Percentiles rank a stretch among this genome's conserved stretches.
phyloP scores from a whole-genome alignment of 2,113 vertebrate genomes.

The Octodon degus region DNA sequence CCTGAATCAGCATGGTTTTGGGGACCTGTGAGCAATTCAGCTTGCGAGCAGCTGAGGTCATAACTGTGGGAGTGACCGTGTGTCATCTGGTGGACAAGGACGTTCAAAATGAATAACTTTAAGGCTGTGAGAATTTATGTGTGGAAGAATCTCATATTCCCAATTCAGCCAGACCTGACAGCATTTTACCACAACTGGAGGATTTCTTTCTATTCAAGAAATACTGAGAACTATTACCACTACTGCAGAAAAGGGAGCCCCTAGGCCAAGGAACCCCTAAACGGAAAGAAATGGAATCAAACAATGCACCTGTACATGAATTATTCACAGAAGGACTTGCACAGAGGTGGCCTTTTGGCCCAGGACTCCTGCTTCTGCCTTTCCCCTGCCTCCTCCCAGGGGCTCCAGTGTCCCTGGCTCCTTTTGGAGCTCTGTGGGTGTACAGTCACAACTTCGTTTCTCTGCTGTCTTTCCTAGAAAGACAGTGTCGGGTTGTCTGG shows the following conservation, averaged over 20 bases:
- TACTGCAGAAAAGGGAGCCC: neutral
- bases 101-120: neutral
- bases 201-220: conserved; percentile 49
- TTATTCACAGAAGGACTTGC: neutral
- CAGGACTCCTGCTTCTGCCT: neutral
- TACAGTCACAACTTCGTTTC: neutral
- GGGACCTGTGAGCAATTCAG: neutral
- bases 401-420: neutral
- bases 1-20: neutral
- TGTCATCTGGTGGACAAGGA: neutral
- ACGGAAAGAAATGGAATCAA: neutral
- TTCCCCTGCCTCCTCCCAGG: neutral
- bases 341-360: neutral
- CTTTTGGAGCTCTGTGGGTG: rapidly evolving
- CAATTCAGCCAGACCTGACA: conserved; percentile 56
- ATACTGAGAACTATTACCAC: conserved; percentile 7
- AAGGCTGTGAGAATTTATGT: conserved; percentile 26
- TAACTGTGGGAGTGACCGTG: neutral
- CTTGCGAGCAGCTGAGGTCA: neutral
- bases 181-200: conserved; percentile 51
- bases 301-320: neutral
- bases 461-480: neutral
- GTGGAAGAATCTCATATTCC: conserved; percentile 8
- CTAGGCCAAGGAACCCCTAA: neutral
- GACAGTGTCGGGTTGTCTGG: rapidly evolving